Base-by-base conservation (phyloP, 2,888 invertebrate genomes). In the Cyclophora punctaria region DNA sequence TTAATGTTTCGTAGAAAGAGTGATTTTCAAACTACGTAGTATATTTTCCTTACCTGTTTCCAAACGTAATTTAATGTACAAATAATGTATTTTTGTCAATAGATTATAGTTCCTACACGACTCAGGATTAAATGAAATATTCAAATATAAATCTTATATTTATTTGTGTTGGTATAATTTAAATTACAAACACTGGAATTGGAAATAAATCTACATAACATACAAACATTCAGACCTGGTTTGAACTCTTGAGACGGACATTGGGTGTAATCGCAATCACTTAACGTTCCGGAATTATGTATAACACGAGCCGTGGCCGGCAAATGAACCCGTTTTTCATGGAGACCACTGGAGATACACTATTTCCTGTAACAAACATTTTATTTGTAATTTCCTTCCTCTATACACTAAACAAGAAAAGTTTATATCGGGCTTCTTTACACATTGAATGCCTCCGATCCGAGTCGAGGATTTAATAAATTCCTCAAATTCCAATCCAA, bases 311-410 rank as follows among this genome's bases (percentile, higher is more conserved):
- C 68, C 62, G 44, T 57, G 50, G 51, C 61, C 56, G 57, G 59
- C 63, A 57, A 63, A 56, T 66, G 62, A 70, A 78, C 76, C 78
- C 73, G 72, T 75, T 72, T 73, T 62, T 62, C 61, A 61, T 72
- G 65, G 63, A 68, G 55, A 64, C 54, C 4, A 51, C 51, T 47
- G 52, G 34, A 40, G 40, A 46, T 53, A 37, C 52, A 51, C 82
- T 81, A 87, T 82, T 87, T 87, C 69, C 86, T 87, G 83, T 52
- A 85, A 83, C 62, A 71, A 73, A 59, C 45, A n/a, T 60, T 50
- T 51, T n/a, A 35, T 3, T 1, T 4, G 37, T 50, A 48, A 35
- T 20, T 20, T 20, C 20, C 1, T 20, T 20, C 20, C 20, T 20
- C 2, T 20, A 20, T 20, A 20, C 20, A 20, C 20, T 20, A 20